phyloP scores from a whole-genome alignment of 2,797 vertebrate species.

The Scarus forsteni region DNA sequence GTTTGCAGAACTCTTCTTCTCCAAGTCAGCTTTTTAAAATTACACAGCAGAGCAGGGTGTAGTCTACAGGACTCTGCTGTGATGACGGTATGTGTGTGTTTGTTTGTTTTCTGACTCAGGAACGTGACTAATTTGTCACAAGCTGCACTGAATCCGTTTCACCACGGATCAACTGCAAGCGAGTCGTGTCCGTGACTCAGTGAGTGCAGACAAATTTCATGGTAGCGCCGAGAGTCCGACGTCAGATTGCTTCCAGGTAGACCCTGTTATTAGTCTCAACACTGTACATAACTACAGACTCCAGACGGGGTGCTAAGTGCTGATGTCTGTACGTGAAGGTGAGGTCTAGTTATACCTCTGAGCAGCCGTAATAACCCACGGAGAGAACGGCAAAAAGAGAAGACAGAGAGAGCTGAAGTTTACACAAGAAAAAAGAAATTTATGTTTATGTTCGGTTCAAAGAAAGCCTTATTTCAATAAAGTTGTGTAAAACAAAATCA shows the following conservation, averaged over 20 bases:
- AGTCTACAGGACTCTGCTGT: conserved; percentile 41
- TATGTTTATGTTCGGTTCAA: no score
- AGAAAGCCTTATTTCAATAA: no score
- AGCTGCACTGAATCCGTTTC: conserved; percentile 29
- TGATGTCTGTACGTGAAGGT: conserved; percentile 59
- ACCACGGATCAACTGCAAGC: conserved; percentile 55
- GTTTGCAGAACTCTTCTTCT: conserved; percentile 59
- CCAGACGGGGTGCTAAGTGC: conserved; percentile 68
- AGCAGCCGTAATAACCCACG: conserved; percentile 16
- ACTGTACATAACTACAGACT: conserved; percentile 73
- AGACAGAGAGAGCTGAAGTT: conserved; percentile 6
- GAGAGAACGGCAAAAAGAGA: conserved; percentile 9
- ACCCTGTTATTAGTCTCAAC: conserved; percentile 78
- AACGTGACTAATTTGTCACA: conserved; percentile 60
- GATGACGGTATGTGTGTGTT: conserved; percentile 17
- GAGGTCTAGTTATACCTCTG: conserved; percentile 41
- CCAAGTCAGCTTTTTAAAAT: conserved; percentile 71
- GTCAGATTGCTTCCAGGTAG: conserved; percentile 78
- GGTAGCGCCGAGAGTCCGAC: conserved; percentile 58
- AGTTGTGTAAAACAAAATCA: no score
- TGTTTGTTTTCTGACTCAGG: conserved; percentile 41
- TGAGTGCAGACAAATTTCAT: conserved; percentile 74
- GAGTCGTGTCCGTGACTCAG: conserved; percentile 66
- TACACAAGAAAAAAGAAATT: no score
- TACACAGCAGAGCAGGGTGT: conserved; percentile 69